Conservation (phyloP, 2,797 vertebrate genomes). For the Muscicapa comitata region DNA sequence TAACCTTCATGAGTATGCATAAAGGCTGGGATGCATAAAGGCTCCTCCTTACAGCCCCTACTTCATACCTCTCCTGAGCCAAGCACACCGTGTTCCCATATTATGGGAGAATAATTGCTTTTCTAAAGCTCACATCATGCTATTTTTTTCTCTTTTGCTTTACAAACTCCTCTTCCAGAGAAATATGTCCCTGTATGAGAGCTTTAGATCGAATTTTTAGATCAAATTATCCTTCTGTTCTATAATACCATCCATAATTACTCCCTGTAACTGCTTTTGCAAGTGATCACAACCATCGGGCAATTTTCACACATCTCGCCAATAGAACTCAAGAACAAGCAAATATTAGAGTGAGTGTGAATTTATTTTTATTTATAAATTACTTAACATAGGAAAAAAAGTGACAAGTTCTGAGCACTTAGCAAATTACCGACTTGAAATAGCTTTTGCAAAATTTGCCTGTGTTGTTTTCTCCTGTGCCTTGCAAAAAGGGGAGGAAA, state of each 20-base stretch:
- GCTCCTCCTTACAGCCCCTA: neutral
- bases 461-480: neutral
- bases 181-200: constrained; percentile 42
- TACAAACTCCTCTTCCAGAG: constrained; percentile 47
- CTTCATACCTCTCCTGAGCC: constrained; percentile 48
- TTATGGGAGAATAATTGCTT: constrained; percentile 68
- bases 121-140: constrained; percentile 43
- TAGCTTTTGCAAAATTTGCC: constrained; percentile 36
- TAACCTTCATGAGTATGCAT: neutral
- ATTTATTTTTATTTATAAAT: constrained; percentile 67
- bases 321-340: constrained; percentile 61
- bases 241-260: constrained; percentile 62
- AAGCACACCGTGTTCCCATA: constrained; percentile 36
- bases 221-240: constrained; percentile 71
- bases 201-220: constrained; percentile 70
- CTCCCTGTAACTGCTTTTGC: constrained; percentile 65
- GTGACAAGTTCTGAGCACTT: constrained; percentile 17
- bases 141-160: constrained; percentile 57
- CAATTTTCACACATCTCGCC: constrained; percentile 67
- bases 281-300: constrained; percentile 67
- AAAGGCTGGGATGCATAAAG: neutral
- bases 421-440: constrained; percentile 51
- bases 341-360: constrained; percentile 63
- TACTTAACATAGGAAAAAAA: constrained; percentile 40
- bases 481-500: neutral